Evolutionary conservation across 2,113 vertebrate genomes (phyloP), one percentile per base, ranked within the genome.

Genomic region (Pimephales promelas): DNA sequence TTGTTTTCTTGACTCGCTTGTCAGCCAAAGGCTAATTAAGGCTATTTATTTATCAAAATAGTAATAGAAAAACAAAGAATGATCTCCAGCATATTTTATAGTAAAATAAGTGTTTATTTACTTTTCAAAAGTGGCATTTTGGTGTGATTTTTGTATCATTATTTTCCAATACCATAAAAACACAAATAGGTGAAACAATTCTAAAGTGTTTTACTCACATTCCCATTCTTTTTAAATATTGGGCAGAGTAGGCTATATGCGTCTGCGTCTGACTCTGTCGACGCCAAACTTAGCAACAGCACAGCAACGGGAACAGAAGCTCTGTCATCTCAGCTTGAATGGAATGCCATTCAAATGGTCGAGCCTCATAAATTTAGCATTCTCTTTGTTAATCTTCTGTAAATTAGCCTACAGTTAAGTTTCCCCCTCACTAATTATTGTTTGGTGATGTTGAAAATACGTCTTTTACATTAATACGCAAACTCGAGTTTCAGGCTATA

Each of bases 301-400:
- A 54, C n/a, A 56, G 79, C 64, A 68, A 81, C 79, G 45, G 14
- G 20, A 56, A 81, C 79, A 71, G 62, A 56, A 81, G 79, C 79
- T 70, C 49, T 70, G 79, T 54, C 79, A 26, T 70, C 28, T 81
- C 22, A 24, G 64, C 31, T 24, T 70, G 31, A 70, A 81, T 24
- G 79, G 62, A 70, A 81, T 81, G 79, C 47, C 62, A 54, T 81
- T 84, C 87, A 26, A 4, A 91, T 91, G 88, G 89, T 87, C 47
- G 0, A 56, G 91, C 87, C 89, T 91, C 84, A 81, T 71, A 70
- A 81, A 70, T 70, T 26, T 10, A 68, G 6, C 9, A 52, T 34
- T 20, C 8, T 61, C 47, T 13, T 49, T 10, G 14, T 28, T 13
- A 61, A 52, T 31, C 26, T 18, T 31, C 40, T 79, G 26, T 31